A percentile compares a stretch with the other conserved stretches of the same genome.
Conservation (phyloP, 2,888 invertebrate species). For the Drosophila hawaiiensis region DNA sequence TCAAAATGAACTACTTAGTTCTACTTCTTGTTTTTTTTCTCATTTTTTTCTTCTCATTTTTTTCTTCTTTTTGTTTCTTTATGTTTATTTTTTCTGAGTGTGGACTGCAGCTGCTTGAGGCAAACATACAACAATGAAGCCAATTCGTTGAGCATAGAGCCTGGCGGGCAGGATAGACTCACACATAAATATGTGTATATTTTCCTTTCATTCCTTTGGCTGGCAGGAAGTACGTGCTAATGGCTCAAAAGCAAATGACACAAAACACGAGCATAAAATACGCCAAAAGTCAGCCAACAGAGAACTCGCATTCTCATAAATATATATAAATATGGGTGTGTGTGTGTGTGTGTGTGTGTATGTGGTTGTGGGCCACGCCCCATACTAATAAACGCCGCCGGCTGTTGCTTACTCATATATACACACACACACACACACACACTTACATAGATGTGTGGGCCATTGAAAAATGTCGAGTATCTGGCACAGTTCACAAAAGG, state of each 20-base stretch:
- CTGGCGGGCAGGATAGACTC: slow-evolving; percentile 28
- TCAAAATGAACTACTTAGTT: slow-evolving; percentile 79
- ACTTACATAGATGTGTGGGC: slow-evolving; percentile 26
- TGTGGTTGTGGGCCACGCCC: slow-evolving; percentile 48
- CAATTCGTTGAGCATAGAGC: slow-evolving; percentile 65
- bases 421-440: slow-evolving; percentile 2
- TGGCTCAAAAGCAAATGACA: slow-evolving; percentile 77
- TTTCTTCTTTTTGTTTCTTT: slow-evolving; percentile 16
- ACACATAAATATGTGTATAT: slow-evolving; percentile 54
- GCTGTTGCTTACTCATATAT: slow-evolving; percentile 51
- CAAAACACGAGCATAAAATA: slow-evolving; percentile 59
- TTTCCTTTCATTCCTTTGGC: slow-evolving; percentile 43
- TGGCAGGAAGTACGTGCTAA: slow-evolving; percentile 77
- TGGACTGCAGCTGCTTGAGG: slow-evolving; percentile 40
- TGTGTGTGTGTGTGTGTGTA: slow-evolving; percentile 19
- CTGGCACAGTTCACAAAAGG: slow-evolving; percentile 51
- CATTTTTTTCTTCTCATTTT: slow-evolving; percentile 12
- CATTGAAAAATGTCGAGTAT: slow-evolving; percentile 77
- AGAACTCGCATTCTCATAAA: slow-evolving; percentile 62
- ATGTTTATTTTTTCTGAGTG: slow-evolving; percentile 2
- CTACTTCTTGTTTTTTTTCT: slow-evolving; percentile 27
- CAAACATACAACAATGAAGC: slow-evolving; percentile 75
- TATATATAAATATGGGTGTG: slow-evolving; percentile 41
- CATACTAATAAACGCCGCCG: slow-evolving; percentile 65
- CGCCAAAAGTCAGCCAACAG: slow-evolving; percentile 67